Evolutionary conservation across 2,797 vertebrate genomes (phyloP).

Genomic region (Oreochromis grahami): DNA sequence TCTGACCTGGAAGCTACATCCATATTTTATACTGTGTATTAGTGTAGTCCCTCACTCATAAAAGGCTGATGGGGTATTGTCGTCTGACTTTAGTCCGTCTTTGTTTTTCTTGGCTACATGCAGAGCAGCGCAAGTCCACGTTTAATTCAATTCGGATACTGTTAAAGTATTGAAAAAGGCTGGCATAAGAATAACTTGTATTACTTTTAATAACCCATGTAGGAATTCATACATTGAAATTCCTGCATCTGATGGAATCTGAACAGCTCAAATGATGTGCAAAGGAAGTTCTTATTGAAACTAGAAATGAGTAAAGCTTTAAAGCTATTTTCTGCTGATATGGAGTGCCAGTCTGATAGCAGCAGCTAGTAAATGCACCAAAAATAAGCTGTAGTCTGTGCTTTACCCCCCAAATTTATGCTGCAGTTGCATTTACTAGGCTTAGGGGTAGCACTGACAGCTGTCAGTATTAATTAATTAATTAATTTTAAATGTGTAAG

Average conservation of each 20-base stretch:
- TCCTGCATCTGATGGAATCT: neutral
- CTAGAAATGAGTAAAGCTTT: neutral
- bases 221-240: neutral
- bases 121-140: neutral
- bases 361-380: neutral
- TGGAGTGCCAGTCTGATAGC: neutral
- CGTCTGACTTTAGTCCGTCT: neutral
- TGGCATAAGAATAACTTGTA: neutral
- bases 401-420: neutral
- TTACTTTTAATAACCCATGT: neutral
- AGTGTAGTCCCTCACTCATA: neutral
- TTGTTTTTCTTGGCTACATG: neutral
- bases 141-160: neutral
- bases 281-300: neutral
- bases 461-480: fast-evolving
- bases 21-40: neutral
- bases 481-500: neutral
- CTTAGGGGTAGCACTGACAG: neutral
- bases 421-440: neutral
- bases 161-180: neutral
- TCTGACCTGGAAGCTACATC: neutral
- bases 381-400: neutral
- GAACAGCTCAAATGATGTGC: neutral
- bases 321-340: neutral
- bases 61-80: neutral